Conservation (phyloP, 2,113 vertebrate species). For the Varanus salvator region DNA sequence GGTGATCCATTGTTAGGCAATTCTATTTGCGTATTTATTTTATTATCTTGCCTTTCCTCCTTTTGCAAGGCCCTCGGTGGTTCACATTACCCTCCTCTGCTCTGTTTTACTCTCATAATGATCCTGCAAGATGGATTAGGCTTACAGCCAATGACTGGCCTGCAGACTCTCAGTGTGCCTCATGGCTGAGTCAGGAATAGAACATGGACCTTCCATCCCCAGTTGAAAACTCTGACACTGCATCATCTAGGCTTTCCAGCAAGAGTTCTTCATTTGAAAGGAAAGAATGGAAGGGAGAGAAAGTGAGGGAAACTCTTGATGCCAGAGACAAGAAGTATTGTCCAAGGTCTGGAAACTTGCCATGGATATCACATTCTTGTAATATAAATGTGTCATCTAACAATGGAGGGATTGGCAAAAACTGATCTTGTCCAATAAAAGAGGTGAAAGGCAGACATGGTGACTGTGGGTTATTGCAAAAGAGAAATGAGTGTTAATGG, state of each 20-base stretch:
- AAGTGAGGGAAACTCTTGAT: neutral
- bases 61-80: too few relatives aligned
- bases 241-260: neutral
- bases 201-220: too few relatives aligned
- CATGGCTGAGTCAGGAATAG: too few relatives aligned
- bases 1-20: neutral
- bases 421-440: neutral
- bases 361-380: neutral
- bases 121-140: too few relatives aligned
- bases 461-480: neutral
- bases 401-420: neutral
- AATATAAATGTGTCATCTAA: neutral
- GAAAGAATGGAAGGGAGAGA: neutral
- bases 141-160: too few relatives aligned
- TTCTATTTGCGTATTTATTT: neutral
- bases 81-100: too few relatives aligned
- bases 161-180: too few relatives aligned
- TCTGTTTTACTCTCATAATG: too few relatives aligned
- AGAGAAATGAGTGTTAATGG: neutral
- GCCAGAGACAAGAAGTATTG: neutral
- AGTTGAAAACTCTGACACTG: too few relatives aligned
- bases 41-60: too few relatives aligned
- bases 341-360: neutral
- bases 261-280: neutral
- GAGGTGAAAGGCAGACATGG: neutral